Conservation (phyloP, 2,888 invertebrate genomes). For the Micoletzkya japonica region DNA sequence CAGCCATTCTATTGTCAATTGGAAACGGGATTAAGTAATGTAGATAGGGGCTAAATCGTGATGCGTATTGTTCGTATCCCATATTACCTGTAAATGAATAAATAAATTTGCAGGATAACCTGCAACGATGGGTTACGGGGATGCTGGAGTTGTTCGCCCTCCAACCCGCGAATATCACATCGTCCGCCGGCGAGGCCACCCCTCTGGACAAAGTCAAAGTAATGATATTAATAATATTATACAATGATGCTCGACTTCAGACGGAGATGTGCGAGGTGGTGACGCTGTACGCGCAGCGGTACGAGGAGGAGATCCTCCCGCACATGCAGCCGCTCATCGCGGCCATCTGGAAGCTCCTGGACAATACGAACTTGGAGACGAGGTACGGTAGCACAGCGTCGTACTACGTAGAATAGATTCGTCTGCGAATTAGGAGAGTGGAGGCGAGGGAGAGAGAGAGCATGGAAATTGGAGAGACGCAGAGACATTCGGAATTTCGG, state of each 20-base stretch:
- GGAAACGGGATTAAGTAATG: too few species aligned
- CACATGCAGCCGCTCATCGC: slow-evolving; percentile 88
- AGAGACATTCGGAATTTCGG: not conserved
- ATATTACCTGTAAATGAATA: too few species aligned
- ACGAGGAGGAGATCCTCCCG: slow-evolving; percentile 92
- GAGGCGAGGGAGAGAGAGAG: too few species aligned
- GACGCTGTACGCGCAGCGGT: slow-evolving; percentile 89
- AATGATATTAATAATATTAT: not conserved
- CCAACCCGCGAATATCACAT: slow-evolving; percentile 36
- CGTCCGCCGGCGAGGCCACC: slow-evolving; percentile 51
- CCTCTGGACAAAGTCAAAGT: slow-evolving; percentile 49
- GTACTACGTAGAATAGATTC: too few species aligned
- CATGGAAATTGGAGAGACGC: too few species aligned
- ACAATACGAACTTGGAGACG: slow-evolving; percentile 64
- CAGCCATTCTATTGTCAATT: too few species aligned
- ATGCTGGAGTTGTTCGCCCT: slow-evolving; percentile 79
- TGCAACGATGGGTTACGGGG: slow-evolving; percentile 90
- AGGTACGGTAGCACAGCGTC: not conserved
- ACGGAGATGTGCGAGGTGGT: slow-evolving; percentile 91
- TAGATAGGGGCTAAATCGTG: too few species aligned
- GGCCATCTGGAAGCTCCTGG: slow-evolving; percentile 86
- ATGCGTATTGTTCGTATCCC: too few species aligned
- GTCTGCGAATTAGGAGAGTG: too few species aligned
- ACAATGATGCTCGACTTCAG: slow-evolving; percentile 73
- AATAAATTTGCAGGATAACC: slow-evolving; percentile 94